phyloP scores from a whole-genome alignment of 2,797 vertebrate genomes.

The Salmo trutta region DNA sequence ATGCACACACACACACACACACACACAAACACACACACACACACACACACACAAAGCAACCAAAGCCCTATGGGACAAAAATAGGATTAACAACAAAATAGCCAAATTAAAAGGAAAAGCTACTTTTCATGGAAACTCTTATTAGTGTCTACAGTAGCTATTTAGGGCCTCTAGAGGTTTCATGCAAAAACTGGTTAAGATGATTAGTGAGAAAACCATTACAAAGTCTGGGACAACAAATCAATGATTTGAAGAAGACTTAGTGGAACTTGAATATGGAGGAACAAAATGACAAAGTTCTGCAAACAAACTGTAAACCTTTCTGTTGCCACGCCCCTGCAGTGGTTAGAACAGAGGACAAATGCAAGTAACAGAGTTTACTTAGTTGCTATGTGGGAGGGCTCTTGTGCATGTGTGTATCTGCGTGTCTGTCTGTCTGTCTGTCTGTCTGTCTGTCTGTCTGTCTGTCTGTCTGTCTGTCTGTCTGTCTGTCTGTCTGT shows the following conservation, averaged over 20 bases:
- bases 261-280: background rate
- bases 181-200: no score
- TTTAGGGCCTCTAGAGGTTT: background rate
- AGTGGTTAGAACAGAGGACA: background rate
- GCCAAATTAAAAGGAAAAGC: background rate
- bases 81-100: background rate
- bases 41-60: background rate
- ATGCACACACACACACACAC: no score
- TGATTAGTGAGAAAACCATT: background rate
- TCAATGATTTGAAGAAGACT: background rate
- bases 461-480: slow-evolving; percentile 5
- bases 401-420: background rate
- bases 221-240: background rate
- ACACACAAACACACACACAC: background rate
- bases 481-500: slow-evolving; percentile 5
- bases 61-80: background rate
- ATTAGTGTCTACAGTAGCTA: background rate
- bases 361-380: background rate
- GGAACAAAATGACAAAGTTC: background rate
- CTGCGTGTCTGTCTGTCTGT: slow-evolving; percentile 6
- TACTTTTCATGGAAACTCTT: background rate
- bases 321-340: no score
- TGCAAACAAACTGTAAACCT: no score
- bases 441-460: background rate
- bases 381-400: background rate